Evolutionary conservation across 1,140 invertebrate species (phyloP).

Genomic region (Asbolus verrucosus): DNA sequence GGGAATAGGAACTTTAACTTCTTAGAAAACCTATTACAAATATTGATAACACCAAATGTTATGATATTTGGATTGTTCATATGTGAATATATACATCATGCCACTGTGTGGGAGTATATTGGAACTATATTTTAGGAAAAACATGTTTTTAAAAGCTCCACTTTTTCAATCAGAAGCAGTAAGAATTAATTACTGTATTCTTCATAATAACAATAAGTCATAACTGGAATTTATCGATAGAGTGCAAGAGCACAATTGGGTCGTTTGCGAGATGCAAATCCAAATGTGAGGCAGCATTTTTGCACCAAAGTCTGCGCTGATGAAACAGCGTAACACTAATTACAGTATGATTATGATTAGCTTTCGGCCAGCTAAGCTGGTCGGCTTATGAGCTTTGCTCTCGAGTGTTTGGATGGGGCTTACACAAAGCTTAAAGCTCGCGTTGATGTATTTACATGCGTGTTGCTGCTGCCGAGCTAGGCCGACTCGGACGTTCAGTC

Average conservation of each 20-base stretch:
- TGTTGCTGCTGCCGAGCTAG: constrained; percentile 48
- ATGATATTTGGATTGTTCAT: constrained; percentile 31
- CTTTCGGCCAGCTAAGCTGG: constrained; percentile 59
- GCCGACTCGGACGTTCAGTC: constrained; percentile 18
- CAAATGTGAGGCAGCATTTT: constrained; percentile 1
- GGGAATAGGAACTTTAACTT: constrained; percentile 12
- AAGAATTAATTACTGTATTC: no score
- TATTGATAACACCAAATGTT: constrained; percentile 40
- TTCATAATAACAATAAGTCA: no score
- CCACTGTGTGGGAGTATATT: no score
- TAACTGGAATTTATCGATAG: no score
- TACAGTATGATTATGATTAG: constrained; percentile 63
- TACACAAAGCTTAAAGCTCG: constrained; percentile 58
- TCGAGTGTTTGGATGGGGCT: constrained; percentile 60
- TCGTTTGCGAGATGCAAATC: neutral
- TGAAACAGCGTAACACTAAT: constrained; percentile 55
- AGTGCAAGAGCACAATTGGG: no score
- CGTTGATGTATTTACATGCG: constrained; percentile 60
- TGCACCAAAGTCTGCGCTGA: constrained; percentile 5
- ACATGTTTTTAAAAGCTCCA: no score
- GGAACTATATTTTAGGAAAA: no score
- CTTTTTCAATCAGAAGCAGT: constrained; percentile 12
- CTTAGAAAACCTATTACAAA: constrained; percentile 39
- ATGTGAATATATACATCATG: neutral
- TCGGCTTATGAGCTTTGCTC: constrained; percentile 58